Evolutionary conservation across 2,113 vertebrate species (phyloP).

Genomic region (Neomonachus schauinslandi): DNA sequence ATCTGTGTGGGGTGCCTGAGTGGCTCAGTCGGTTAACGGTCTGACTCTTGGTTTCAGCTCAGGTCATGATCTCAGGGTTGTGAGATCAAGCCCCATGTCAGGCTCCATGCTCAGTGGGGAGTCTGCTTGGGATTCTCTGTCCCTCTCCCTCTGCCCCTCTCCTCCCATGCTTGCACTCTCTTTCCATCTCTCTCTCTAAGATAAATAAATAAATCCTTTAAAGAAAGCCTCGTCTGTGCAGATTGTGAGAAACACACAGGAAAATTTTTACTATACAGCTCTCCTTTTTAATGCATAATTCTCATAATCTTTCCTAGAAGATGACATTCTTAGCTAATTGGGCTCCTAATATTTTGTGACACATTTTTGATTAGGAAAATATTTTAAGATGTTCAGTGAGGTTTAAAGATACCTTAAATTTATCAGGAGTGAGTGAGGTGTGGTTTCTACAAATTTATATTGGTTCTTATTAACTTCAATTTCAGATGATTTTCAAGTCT

Average conservation of each 20-base stretch:
- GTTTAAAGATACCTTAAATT: not conserved
- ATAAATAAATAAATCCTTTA: not conserved
- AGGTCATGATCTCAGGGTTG: not conserved
- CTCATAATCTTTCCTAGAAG: not conserved
- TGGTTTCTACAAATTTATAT: not conserved
- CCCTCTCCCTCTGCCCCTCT: not conserved
- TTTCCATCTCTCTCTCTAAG: not conserved
- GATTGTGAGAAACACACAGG: not conserved
- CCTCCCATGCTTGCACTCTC: not conserved
- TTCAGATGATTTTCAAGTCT: slow-evolving; percentile 25
- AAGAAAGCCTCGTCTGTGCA: not conserved
- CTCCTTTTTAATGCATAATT: not conserved
- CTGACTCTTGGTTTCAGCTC: too few relatives aligned
- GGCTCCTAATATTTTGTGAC: not conserved
- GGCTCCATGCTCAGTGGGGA: not conserved
- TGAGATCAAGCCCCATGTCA: not conserved
- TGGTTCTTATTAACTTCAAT: slow-evolving; percentile 1
- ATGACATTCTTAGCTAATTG: slow-evolving; percentile 10
- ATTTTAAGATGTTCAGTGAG: not conserved
- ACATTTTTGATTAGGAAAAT: slow-evolving; percentile 20
- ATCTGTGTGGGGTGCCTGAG: not conserved
- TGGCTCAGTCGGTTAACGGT: too few relatives aligned
- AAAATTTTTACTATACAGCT: not conserved
- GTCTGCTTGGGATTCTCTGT: not conserved
- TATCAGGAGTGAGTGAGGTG: not conserved